Conservation (phyloP, 2,113 vertebrate species). For the Vidua macroura region DNA sequence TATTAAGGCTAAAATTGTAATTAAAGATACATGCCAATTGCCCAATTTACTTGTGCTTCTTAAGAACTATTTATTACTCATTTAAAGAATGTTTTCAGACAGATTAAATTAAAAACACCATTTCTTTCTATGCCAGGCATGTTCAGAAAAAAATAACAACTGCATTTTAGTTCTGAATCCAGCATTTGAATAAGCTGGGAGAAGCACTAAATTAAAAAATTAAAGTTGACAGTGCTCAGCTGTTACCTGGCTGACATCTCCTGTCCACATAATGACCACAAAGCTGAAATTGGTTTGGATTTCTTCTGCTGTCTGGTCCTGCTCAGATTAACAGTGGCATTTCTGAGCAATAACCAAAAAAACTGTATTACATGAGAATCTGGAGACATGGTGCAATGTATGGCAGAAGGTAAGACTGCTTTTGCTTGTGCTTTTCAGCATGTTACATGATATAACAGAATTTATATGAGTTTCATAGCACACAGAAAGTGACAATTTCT, state of each 20-base stretch:
- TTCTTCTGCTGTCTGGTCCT: not conserved
- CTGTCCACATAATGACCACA: not conserved
- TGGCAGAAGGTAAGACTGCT: not conserved
- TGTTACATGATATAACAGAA: not conserved
- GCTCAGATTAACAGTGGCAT: not conserved
- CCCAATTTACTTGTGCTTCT: not conserved
- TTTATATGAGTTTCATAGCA: not conserved
- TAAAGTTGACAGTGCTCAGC: not conserved
- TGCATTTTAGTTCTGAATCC: not conserved
- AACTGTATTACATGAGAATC: not conserved
- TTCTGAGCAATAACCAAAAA: not conserved
- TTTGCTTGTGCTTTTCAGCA: not conserved
- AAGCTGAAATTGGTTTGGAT: not conserved
- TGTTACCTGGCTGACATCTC: not conserved
- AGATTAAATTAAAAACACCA: not conserved
- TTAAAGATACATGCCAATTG: not conserved
- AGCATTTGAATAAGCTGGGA: not conserved
- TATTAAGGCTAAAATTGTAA: not conserved
- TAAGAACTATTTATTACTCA: not conserved
- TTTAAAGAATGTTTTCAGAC: slow-evolving; percentile 13
- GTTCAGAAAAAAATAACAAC: not conserved
- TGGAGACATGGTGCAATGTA: not conserved
- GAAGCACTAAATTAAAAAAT: not conserved
- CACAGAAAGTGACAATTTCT: not conserved
- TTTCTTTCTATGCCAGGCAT: not conserved